phyloP scores from a whole-genome alignment of 2,113 vertebrate genomes.

The Bubo scandiacus region DNA sequence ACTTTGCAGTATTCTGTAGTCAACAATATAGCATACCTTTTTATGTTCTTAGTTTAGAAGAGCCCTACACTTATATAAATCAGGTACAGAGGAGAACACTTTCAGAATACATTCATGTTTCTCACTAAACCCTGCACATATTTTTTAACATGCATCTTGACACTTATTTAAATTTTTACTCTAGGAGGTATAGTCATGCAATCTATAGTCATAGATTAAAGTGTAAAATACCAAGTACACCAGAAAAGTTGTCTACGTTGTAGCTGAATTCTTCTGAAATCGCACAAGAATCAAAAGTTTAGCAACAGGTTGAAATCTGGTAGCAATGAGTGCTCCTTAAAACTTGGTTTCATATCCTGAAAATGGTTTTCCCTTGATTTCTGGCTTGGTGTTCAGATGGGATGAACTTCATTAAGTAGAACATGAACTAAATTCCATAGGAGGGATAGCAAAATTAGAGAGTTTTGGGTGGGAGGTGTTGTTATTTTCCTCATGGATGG shows the following conservation, averaged over 20 bases:
- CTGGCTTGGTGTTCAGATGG: background rate
- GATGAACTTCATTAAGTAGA: background rate
- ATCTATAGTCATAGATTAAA: constrained; percentile 14
- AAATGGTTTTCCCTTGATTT: background rate
- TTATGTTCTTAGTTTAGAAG: constrained; percentile 79
- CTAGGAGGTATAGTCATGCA: constrained; percentile 21
- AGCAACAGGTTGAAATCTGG: background rate
- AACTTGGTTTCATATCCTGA: background rate
- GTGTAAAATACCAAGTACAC: background rate
- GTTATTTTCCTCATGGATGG: background rate
- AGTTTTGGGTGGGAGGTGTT: fast-evolving
- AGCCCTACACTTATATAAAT: constrained; percentile 74
- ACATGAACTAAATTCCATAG: background rate
- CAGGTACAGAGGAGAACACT: constrained; percentile 65
- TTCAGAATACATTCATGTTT: constrained; percentile 70
- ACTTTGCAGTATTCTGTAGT: constrained; percentile 82
- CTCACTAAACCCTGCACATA: constrained; percentile 51
- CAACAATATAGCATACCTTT: constrained; percentile 79
- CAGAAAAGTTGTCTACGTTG: background rate
- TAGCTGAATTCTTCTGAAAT: background rate
- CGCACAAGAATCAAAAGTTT: background rate
- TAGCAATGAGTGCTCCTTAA: background rate
- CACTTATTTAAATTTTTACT: constrained; percentile 64
- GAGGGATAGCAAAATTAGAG: background rate
- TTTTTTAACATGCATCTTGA: constrained; percentile 64